Evolutionary conservation across 2,113 vertebrate genomes (phyloP).

Genomic region (Nothobranchius kuhntae): DNA sequence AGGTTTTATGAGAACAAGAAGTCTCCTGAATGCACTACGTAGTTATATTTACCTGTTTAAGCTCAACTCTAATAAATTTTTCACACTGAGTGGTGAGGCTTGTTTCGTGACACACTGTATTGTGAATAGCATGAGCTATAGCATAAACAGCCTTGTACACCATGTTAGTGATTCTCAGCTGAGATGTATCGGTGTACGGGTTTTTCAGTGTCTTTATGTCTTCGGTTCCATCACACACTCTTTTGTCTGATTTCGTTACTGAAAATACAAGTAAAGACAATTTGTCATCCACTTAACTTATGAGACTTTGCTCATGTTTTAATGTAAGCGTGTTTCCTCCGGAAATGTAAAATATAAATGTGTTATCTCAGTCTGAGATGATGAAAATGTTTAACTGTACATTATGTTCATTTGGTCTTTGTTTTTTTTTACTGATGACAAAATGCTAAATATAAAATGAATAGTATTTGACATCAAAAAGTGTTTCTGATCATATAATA

Average conservation of each 20-base stretch:
- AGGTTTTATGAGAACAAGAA: too few species aligned
- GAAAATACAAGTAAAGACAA: too few species aligned
- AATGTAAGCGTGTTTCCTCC: too few species aligned
- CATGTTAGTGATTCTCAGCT: constrained; percentile 71
- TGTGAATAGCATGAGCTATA: constrained; percentile 70
- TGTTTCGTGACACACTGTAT: constrained; percentile 48
- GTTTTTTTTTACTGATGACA: too few species aligned
- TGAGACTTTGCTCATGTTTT: too few species aligned
- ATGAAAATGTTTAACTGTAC: background rate
- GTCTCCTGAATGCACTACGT: too few species aligned
- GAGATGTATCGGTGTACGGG: constrained; percentile 71
- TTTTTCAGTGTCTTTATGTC: constrained; percentile 36
- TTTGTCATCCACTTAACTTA: too few species aligned
- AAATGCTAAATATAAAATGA: too few species aligned
- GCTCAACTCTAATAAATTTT: constrained; percentile 36
- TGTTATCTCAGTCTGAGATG: too few species aligned
- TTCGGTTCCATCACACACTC: constrained; percentile 60
- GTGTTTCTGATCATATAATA: too few species aligned
- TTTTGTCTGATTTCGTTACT: too few species aligned
- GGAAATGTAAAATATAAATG: too few species aligned
- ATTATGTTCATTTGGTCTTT: background rate
- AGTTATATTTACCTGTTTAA: constrained; percentile 55
- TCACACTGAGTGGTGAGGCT: constrained; percentile 45
- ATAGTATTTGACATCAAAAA: background rate
- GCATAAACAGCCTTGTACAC: constrained; percentile 78